Base-by-base conservation (phyloP, 2,797 vertebrate genomes). In the Urosaurus nigricauda region DNA sequence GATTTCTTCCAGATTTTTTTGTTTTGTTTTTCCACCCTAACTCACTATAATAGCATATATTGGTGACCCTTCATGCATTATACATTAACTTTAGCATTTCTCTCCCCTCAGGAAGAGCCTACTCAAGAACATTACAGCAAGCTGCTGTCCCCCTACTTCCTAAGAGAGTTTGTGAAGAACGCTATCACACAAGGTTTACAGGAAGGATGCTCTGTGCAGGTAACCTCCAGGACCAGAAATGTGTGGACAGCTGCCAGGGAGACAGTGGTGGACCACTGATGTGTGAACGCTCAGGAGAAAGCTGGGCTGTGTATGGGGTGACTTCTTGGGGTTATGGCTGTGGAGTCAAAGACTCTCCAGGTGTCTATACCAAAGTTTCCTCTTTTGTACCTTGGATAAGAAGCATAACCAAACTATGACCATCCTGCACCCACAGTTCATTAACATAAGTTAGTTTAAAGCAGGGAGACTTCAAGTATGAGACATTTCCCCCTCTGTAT, bases 241-340 rank as follows among this genome's bases (percentile, higher is more conserved):
- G 97, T 0, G 98, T 98, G 89, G 99, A 99, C 94, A 99, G 98
- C 96, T 99, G 99, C 92, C 98, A 99, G 8, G 99, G 99, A 5
- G 99, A 99, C 96, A 99, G 99, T 0, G 99, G 99, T 1, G 99
- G 99, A 14, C 99, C 99, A 0, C 93, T 99, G 90, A 97, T 99
- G 96, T 99, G 99, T 4, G 97, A 99, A 94, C 96, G 98, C 11
- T 95, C 97, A 0, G 97, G 97, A 56, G 97, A 97, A 71, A 96
- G 96, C 71, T 99, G 99, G 99, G 98, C 97, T 17, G 97, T 99
- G n/a, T 99, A 98, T 0, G 99, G 99, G 5, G 98, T 99, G 84
- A 99, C 99, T 1, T 99, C 99, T 83, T 99, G 99, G 99, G 99
- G 99, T 82, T 98, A 99, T 0, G 98, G 98, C 53, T 99, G 99